Evolutionary conservation across 2,888 invertebrate genomes (phyloP).

Genomic region (Ellobium chinense): DNA sequence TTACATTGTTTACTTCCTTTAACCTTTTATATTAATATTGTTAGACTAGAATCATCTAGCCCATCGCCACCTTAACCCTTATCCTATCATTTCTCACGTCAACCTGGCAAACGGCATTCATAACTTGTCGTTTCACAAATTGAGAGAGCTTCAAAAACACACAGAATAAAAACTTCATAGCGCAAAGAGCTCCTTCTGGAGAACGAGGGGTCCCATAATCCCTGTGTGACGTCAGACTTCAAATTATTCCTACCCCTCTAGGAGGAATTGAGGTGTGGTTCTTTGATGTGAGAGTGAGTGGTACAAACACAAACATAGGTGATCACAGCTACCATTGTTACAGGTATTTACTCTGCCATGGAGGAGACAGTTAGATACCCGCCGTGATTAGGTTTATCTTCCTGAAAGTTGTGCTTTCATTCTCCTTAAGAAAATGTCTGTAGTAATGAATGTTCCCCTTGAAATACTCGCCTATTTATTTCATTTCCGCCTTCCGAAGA

Average conservation of each 20-base stretch:
- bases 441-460: not conserved
- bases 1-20: too few relatives aligned
- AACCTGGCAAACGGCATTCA: too few relatives aligned
- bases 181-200: not conserved
- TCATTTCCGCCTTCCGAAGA: constrained; percentile 1
- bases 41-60: too few relatives aligned
- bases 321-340: not conserved
- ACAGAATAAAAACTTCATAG: not conserved
- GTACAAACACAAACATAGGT: constrained; percentile 37
- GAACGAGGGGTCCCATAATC: constrained; percentile 36
- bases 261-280: constrained; percentile 24
- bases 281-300: constrained; percentile 20
- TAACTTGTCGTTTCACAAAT: too few relatives aligned
- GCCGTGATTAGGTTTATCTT: too few relatives aligned
- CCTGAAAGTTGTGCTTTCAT: too few relatives aligned
- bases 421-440: too few relatives aligned
- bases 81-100: too few relatives aligned
- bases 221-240: constrained; percentile 48
- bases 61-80: too few relatives aligned
- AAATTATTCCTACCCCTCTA: constrained; percentile 67
- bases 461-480: not conserved
- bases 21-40: too few relatives aligned
- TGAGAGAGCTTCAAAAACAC: too few relatives aligned
- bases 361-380: too few relatives aligned
- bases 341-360: constrained; percentile 32